phyloP scores from a whole-genome alignment of 2,888 invertebrate genomes.

The Eupithecia tripunctaria region DNA sequence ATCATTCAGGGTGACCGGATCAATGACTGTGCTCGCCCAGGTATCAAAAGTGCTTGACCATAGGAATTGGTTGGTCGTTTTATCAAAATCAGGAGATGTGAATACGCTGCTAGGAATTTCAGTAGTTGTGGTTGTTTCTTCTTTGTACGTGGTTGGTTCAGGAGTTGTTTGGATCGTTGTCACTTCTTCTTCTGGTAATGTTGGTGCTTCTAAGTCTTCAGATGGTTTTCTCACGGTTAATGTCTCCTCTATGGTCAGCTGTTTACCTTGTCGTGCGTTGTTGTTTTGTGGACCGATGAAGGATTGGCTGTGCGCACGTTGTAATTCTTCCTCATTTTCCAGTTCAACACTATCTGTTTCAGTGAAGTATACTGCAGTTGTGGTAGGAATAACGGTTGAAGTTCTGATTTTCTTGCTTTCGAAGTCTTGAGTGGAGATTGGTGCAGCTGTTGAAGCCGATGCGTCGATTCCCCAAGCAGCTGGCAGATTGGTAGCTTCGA shows the following conservation, averaged over 20 bases:
- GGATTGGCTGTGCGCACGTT: constrained; percentile 88
- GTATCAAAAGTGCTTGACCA: constrained; percentile 77
- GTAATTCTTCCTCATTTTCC: constrained; percentile 86
- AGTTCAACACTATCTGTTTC: constrained; percentile 74
- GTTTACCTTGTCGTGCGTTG: constrained; percentile 74
- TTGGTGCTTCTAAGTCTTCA: constrained; percentile 76
- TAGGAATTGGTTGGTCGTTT: constrained; percentile 76
- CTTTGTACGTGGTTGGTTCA: constrained; percentile 60
- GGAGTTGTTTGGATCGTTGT: constrained; percentile 65
- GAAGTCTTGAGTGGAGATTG: constrained; percentile 64
- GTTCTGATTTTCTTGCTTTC: constrained; percentile 75
- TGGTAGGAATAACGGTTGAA: constrained; percentile 59
- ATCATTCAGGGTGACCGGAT: constrained; percentile 89
- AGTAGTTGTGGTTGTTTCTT: constrained; percentile 64
- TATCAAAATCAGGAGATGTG: constrained; percentile 73
- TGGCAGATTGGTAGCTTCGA: constrained; percentile 75
- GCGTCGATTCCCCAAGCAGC: constrained; percentile 76
- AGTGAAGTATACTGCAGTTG: constrained; percentile 71
- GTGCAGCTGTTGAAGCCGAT: constrained; percentile 60
- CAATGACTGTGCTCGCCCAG: constrained; percentile 89
- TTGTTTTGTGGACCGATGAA: constrained; percentile 85
- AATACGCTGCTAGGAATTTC: constrained; percentile 64
- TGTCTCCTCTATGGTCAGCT: constrained; percentile 62
- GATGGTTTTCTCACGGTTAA: constrained; percentile 66
- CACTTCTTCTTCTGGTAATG: constrained; percentile 59